Evolutionary conservation across 2,888 invertebrate genomes (phyloP).

Genomic region (Clusia tigrina): DNA sequence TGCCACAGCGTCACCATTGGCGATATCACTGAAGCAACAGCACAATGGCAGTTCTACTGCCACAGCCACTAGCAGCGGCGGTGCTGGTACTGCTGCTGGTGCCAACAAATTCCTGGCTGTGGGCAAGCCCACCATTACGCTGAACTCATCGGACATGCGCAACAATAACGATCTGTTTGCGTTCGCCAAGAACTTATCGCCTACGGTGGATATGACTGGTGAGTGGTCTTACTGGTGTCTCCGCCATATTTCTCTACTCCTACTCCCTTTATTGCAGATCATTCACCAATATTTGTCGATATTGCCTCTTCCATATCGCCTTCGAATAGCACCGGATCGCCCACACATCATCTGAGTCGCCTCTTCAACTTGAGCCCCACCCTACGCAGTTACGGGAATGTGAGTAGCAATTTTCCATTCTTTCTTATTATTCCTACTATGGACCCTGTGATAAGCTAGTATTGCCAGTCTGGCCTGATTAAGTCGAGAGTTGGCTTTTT

Average conservation of each 20-base stretch:
- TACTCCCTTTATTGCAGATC: constrained; percentile 41
- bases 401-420: constrained; percentile 43
- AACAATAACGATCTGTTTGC: constrained; percentile 61
- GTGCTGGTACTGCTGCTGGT: too few species aligned
- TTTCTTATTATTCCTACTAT: not conserved
- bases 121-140: constrained; percentile 58
- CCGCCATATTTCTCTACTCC: not conserved
- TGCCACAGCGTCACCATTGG: constrained; percentile 15
- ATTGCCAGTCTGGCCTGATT: too few species aligned
- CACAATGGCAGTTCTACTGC: constrained; percentile 21
- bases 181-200: constrained; percentile 60
- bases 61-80: constrained; percentile 19
- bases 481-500: too few species aligned
- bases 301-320: constrained; percentile 55
- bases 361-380: constrained; percentile 60
- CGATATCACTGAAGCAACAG: not conserved
- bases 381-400: constrained; percentile 58
- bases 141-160: constrained; percentile 58
- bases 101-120: constrained; percentile 53
- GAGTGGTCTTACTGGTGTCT: too few species aligned
- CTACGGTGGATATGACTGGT: constrained; percentile 54
- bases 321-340: constrained; percentile 55
- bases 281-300: constrained; percentile 60
- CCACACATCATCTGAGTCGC: constrained; percentile 55
- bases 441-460: too few species aligned